Evolutionary conservation across 2,888 invertebrate species (phyloP).

Genomic region (Folsomia manolachei): DNA sequence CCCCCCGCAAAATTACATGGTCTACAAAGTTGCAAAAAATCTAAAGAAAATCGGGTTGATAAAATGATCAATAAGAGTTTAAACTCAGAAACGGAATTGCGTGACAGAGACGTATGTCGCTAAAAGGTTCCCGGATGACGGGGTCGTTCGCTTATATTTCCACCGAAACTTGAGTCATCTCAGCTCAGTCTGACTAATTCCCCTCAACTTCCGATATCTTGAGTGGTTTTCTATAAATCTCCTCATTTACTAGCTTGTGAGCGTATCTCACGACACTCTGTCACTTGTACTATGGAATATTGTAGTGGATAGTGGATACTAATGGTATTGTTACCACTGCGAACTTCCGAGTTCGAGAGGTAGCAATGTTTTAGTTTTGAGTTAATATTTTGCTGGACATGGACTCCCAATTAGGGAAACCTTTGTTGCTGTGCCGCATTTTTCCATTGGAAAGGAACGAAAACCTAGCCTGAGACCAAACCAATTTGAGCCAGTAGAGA

Average conservation of each 20-base stretch:
- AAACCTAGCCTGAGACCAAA: background rate
- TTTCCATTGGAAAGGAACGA: background rate
- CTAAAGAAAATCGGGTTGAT: too few relatives aligned
- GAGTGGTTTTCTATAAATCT: constrained; percentile 25
- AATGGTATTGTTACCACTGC: too few relatives aligned
- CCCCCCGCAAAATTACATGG: background rate
- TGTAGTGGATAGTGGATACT: too few relatives aligned
- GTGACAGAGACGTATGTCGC: constrained; percentile 19
- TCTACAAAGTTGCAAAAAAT: too few relatives aligned
- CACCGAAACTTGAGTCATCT: too few relatives aligned
- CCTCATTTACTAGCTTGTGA: too few relatives aligned
- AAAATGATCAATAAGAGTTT: too few relatives aligned
- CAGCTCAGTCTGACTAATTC: constrained; percentile 14
- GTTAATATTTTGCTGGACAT: background rate
- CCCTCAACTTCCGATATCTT: constrained; percentile 15
- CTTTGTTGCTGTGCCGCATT: background rate
- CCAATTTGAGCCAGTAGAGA: background rate
- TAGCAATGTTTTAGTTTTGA: background rate
- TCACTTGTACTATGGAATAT: too few relatives aligned
- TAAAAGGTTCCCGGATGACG: constrained; percentile 12
- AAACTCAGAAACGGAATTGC: too few relatives aligned
- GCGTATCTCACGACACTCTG: too few relatives aligned
- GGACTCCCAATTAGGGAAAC: background rate
- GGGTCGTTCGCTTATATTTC: background rate
- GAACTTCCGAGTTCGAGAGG: too few relatives aligned